phyloP scores from a whole-genome alignment of 2,888 invertebrate genomes.

The Raillietiella orientalis region DNA sequence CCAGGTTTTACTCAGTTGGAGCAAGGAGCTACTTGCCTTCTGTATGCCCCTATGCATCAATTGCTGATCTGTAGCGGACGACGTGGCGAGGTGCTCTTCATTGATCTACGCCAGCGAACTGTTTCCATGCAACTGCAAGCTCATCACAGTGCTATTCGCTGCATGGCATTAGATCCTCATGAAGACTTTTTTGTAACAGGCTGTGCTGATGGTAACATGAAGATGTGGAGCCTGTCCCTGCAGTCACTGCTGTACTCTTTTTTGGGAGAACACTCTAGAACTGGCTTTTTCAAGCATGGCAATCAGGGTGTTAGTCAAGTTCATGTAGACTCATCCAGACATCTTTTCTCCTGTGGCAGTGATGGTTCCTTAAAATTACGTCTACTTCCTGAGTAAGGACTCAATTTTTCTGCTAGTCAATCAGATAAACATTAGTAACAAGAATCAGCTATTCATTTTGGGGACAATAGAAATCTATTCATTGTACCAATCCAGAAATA shows the following conservation, averaged over 20 bases:
- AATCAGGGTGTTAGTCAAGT: conserved; percentile 67
- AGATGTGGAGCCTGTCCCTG: conserved; percentile 63
- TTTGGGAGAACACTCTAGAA: conserved; percentile 74
- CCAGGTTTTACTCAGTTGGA: conserved; percentile 76
- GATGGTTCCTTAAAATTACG: conserved; percentile 97
- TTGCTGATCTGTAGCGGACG: conserved; percentile 82
- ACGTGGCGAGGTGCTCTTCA: conserved; percentile 81
- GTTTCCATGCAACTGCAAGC: conserved; percentile 56
- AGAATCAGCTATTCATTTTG: background rate
- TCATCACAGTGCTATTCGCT: conserved; percentile 77
- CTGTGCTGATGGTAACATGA: conserved; percentile 20
- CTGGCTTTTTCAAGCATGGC: conserved; percentile 88
- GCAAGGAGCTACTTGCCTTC: conserved; percentile 59
- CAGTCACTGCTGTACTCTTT: conserved; percentile 60
- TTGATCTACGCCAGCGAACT: conserved; percentile 69
- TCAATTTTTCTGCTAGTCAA: conserved; percentile 8
- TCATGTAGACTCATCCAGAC: conserved; percentile 53
- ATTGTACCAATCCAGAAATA: conserved; percentile 98
- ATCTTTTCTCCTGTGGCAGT: conserved; percentile 90
- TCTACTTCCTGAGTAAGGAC: conserved; percentile 37
- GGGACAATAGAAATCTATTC: conserved; percentile 18
- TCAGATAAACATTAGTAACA: too few relatives aligned
- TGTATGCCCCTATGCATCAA: conserved; percentile 74
- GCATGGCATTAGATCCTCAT: conserved; percentile 67
- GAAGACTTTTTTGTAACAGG: conserved; percentile 93